phyloP scores from a whole-genome alignment of 2,113 vertebrate genomes.

The Anarrhichthys ocellatus region DNA sequence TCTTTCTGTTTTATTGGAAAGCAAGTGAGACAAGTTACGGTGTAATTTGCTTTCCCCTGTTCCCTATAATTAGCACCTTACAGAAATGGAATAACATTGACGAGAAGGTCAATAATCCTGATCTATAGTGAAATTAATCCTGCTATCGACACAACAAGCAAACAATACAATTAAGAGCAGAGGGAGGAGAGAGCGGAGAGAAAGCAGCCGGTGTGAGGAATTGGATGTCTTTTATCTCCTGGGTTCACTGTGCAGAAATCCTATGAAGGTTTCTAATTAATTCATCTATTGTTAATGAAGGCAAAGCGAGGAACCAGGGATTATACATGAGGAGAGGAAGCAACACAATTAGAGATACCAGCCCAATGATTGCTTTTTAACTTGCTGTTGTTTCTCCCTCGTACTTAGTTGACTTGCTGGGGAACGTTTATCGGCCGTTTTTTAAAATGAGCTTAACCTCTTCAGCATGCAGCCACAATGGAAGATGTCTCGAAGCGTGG shows the following conservation, averaged over 20 bases:
- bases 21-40: conserved; percentile 83
- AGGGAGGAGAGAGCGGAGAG: conserved; percentile 51
- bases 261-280: conserved; percentile 88
- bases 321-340: conserved; percentile 81
- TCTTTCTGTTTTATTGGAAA: conserved; percentile 82
- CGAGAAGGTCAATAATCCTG: conserved; percentile 84
- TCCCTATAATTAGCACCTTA: conserved; percentile 86
- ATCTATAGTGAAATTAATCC: conserved; percentile 88
- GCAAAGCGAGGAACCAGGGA: conserved; percentile 78
- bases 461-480: not conserved
- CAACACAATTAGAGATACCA: conserved; percentile 87
- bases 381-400: conserved; percentile 71
- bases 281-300: conserved; percentile 90
- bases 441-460: conserved; percentile 53
- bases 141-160: conserved; percentile 84
- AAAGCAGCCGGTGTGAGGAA: conserved; percentile 71
- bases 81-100: conserved; percentile 87
- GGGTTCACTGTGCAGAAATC: conserved; percentile 85
- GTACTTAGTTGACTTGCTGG: conserved; percentile 70
- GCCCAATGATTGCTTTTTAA: conserved; percentile 85
- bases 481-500: not conserved
- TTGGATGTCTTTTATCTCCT: conserved; percentile 85
- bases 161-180: conserved; percentile 84
- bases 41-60: conserved; percentile 83
- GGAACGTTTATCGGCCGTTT: conserved; percentile 77